Conservation (phyloP, 2,888 invertebrate genomes). For the Liopterus haemorrhoidalis region DNA sequence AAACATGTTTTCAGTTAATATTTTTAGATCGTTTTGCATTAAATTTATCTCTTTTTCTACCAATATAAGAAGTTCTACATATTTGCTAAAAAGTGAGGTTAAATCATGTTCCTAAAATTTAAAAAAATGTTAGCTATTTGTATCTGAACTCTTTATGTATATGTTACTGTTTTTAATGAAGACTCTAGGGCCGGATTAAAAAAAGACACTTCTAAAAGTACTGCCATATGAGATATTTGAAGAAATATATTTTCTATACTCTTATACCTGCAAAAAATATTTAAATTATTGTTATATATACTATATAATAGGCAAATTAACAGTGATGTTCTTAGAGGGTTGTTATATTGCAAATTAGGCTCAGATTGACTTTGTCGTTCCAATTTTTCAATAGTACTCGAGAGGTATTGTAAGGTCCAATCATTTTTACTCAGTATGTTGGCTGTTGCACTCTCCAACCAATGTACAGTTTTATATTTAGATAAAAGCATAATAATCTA, state of each 20-base stretch:
- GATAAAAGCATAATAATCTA: background rate
- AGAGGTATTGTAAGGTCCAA: background rate
- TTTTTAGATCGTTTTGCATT: slow-evolving; percentile 1
- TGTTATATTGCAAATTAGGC: background rate
- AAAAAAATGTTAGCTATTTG: background rate
- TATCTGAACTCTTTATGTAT: background rate
- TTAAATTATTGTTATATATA: background rate
- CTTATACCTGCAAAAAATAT: slow-evolving; percentile 9
- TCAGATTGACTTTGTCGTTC: background rate
- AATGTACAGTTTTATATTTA: slow-evolving; percentile 1
- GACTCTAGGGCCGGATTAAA: no score
- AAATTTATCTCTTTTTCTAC: background rate
- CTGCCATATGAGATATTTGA: slow-evolving; percentile 9
- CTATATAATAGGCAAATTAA: no score
- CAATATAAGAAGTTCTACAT: background rate
- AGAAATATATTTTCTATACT: slow-evolving; percentile 11
- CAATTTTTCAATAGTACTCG: background rate
- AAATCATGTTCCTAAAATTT: background rate
- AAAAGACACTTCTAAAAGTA: background rate
- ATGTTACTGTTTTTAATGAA: background rate
- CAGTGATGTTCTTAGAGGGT: no score
- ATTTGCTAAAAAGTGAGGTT: background rate
- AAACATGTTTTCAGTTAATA: background rate
- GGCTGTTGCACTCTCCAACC: background rate
- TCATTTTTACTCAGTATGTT: background rate